Percentiles rank a stretch among this genome's conserved stretches.
Conservation (phyloP, 2,888 invertebrate genomes). For the Xanthorhoe designata region DNA sequence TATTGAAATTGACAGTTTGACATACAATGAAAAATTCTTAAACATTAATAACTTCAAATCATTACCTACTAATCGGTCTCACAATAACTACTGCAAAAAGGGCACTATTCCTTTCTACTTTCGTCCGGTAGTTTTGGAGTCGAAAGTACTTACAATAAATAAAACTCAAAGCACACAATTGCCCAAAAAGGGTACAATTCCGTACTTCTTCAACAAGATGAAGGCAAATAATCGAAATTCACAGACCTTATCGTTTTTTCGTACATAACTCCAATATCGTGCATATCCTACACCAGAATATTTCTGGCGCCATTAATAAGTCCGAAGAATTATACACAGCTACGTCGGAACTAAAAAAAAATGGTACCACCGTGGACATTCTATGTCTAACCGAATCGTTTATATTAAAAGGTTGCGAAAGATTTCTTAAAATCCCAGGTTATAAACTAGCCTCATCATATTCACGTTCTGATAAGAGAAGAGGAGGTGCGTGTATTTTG, state of each 20-base stretch:
- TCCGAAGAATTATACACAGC: neutral
- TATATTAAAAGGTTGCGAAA: neutral
- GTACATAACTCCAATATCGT: neutral
- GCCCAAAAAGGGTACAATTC: neutral
- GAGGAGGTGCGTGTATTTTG: constrained; percentile 3
- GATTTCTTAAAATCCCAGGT: no score
- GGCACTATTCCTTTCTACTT: constrained; percentile 9
- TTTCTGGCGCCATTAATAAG: constrained; percentile 5
- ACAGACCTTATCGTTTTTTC: constrained; percentile 2
- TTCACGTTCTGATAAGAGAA: neutral
- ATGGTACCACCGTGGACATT: neutral
- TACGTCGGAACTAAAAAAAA: neutral
- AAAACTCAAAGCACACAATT: no score
- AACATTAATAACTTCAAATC: neutral
- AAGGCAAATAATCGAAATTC: no score
- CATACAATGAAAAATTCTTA: constrained; percentile 2
- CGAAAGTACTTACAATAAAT: neutral
- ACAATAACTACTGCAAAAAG: neutral
- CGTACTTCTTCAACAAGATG: no score
- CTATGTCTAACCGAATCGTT: neutral
- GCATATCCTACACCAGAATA: neutral
- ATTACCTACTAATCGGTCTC: neutral
- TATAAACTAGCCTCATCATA: neutral
- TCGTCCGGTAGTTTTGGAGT: neutral
- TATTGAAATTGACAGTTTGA: neutral